Base-by-base conservation (phyloP, 92 coral and sea anemone genomes). In the Montipora capitata region DNA sequence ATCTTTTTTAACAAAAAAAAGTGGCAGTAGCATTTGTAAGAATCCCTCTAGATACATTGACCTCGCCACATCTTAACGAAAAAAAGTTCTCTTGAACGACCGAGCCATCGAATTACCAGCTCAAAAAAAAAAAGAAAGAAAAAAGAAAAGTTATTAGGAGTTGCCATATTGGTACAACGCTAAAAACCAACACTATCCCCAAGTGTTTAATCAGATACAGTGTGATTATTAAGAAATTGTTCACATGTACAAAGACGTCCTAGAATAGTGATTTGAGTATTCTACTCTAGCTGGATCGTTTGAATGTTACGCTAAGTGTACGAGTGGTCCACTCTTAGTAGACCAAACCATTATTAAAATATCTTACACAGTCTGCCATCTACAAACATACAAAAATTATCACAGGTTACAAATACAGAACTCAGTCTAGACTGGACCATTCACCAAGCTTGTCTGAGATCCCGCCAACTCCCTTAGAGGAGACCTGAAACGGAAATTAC, bases 351-450 rank as follows among this genome's bases (percentile, higher is more conserved):
- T 72, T 62, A 83, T 61, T 83, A 83, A 83, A 83, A 83, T 72
- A 72, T 72, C 57, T 72, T 83, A 83, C 78, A 81, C 72, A 42
- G 79, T 38, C 48, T 54, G 38, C 73, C 87, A 43, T 83, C 87
- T 83, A 83, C 63, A 72, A 83, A 83, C 87, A 73, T 83, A 83
- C 87, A 83, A 83, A 27, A 83, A 70, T 57, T 72, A 61, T 40
- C 71, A 63, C 40, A n/a, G 17, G 76, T 81, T 57, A 75, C 76
- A 62, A 63, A 43, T 67, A 49, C 54, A 78, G 11, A 38, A 73
- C 12, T 15, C 12, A 5, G 2, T 40, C 83, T 85, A 94, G 75
- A 95, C 95, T 38, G 97, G 97, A 3, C 97, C 97, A 58, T 94
- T 94, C 20, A 89, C 95, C 51, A 92, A 88, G 66, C 85, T 73